phyloP scores from a whole-genome alignment of 2,113 vertebrate species.

The Chlorocebus sabaeus region DNA sequence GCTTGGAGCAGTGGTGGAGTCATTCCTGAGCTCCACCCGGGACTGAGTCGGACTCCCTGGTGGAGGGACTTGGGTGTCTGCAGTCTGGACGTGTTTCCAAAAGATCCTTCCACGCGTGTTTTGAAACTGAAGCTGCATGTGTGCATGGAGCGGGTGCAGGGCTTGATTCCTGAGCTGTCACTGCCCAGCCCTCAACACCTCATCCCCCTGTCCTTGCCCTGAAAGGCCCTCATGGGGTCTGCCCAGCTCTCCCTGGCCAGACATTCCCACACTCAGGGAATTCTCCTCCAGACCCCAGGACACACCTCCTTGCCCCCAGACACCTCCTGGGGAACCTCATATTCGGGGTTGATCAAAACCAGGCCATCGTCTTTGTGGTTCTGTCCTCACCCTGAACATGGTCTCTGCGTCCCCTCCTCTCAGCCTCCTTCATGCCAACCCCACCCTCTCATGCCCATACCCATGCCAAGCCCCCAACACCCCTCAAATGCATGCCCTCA shows the following conservation, averaged over 20 bases:
- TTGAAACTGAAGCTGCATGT: neutral
- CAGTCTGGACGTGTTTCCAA: neutral
- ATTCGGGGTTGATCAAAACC: too few species aligned
- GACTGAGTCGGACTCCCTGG: neutral
- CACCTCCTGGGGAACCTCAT: neutral
- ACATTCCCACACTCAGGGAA: neutral
- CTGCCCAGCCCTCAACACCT: neutral
- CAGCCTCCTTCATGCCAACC: neutral
- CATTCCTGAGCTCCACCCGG: neutral
- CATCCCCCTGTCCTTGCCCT: neutral
- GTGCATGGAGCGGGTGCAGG: too few species aligned
- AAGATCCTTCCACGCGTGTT: neutral
- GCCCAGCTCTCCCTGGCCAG: neutral
- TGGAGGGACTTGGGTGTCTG: neutral
- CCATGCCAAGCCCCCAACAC: neutral
- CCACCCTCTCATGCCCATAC: neutral
- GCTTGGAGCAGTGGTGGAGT: neutral
- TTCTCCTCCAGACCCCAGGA: accelerated
- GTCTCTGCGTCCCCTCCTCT: neutral
- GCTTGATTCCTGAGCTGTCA: neutral
- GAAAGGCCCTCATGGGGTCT: neutral
- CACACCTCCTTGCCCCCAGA: too few species aligned
- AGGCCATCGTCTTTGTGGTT: neutral
- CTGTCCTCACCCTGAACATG: too few species aligned
- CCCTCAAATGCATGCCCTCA: accelerated